phyloP scores from a whole-genome alignment of 2,888 invertebrate species.

The Drosophila paranaensis region DNA sequence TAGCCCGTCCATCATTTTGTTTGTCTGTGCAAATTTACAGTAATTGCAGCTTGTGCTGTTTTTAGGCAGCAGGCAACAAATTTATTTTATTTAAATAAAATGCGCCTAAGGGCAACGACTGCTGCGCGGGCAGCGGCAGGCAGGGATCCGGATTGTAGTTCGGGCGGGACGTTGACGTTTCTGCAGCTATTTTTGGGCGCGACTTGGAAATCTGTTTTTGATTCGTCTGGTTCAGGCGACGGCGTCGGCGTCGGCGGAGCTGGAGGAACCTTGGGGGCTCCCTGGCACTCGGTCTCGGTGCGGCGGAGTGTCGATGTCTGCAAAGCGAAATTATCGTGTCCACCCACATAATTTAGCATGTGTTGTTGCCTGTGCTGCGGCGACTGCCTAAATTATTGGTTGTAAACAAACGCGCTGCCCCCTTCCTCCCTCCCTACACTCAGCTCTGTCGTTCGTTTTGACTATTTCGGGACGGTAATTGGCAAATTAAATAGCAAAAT shows the following conservation, averaged over 20 bases:
- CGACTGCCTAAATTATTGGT: slow-evolving; percentile 75
- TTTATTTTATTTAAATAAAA: slow-evolving; percentile 81
- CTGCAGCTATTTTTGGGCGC: slow-evolving; percentile 71
- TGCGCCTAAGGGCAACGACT: slow-evolving; percentile 64
- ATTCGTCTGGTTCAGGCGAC: slow-evolving; percentile 40
- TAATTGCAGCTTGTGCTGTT: slow-evolving; percentile 66
- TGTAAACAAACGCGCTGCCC: slow-evolving; percentile 70
- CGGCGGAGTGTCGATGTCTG: slow-evolving; percentile 64
- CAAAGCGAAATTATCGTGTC: slow-evolving; percentile 74
- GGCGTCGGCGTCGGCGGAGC: neutral
- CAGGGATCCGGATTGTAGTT: neutral
- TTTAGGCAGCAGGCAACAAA: slow-evolving; percentile 62
- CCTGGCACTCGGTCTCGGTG: slow-evolving; percentile 29
- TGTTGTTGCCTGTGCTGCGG: slow-evolving; percentile 53
- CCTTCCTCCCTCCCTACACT: neutral
- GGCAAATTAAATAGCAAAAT: slow-evolving; percentile 44
- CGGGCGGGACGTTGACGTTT: slow-evolving; percentile 42
- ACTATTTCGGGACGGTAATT: slow-evolving; percentile 73
- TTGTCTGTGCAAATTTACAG: slow-evolving; percentile 67
- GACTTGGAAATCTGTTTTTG: slow-evolving; percentile 62
- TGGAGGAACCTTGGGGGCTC: slow-evolving; percentile 42
- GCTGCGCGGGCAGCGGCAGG: neutral
- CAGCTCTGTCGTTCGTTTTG: slow-evolving; percentile 54
- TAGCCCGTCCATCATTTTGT: slow-evolving; percentile 28
- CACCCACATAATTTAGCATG: slow-evolving; percentile 78